Evolutionary conservation across 2,113 vertebrate species (phyloP).

Genomic region (Greenwoodochromis staneri): DNA sequence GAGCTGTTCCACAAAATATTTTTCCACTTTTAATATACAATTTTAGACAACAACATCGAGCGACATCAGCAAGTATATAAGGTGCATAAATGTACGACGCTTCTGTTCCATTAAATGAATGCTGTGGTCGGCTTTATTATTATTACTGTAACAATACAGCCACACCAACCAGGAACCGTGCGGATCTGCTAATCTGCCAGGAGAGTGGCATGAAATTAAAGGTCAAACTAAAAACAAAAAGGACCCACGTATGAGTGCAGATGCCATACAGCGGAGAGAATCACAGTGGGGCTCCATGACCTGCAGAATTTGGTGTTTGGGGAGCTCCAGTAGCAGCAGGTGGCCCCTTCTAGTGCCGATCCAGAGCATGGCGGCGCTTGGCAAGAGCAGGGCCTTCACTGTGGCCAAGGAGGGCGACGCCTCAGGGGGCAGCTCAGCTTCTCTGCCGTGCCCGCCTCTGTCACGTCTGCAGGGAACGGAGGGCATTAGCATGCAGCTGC

Average conservation of each 20-base stretch:
- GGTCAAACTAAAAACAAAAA: background rate
- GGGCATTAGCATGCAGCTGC: background rate
- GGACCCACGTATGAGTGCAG: conserved; percentile 74
- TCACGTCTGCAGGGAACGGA: conserved; percentile 57
- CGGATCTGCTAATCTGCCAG: background rate
- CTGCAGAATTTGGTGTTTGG: conserved; percentile 76
- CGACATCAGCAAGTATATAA: background rate
- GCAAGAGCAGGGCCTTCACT: conserved; percentile 87
- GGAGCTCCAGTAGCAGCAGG: conserved; percentile 84
- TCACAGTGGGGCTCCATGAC: conserved; percentile 74
- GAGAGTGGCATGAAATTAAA: background rate
- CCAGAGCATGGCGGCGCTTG: conserved; percentile 83
- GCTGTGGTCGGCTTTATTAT: background rate
- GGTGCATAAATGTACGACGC: background rate
- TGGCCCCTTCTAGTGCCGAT: conserved; percentile 88
- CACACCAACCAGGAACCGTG: background rate
- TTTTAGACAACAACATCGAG: background rate
- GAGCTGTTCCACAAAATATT: background rate
- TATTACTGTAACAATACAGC: background rate
- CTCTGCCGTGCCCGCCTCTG: conserved; percentile 43
- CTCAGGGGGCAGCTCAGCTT: background rate
- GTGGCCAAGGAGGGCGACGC: conserved; percentile 58
- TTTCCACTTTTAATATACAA: background rate
- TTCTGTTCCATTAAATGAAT: background rate
- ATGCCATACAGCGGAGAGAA: conserved; percentile 79